Evolutionary conservation across 2,888 invertebrate species (phyloP).

Genomic region (Ellobium chinense): DNA sequence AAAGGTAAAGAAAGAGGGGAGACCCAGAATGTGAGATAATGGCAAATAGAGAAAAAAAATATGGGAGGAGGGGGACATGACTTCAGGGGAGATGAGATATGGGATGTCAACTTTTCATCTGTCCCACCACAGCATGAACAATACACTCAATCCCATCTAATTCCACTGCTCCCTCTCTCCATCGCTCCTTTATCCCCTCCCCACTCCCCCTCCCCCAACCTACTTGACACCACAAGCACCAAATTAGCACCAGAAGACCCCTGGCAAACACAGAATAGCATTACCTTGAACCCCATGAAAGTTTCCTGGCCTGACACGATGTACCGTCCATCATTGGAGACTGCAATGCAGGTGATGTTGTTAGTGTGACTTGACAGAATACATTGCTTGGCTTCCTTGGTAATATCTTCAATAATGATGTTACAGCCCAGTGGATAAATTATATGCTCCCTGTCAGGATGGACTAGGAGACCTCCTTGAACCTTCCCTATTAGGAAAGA

Average conservation of each 20-base stretch:
- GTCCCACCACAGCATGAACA: no score
- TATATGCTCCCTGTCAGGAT: conserved; percentile 77
- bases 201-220: not conserved
- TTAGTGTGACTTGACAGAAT: conserved; percentile 79
- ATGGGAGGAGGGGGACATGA: no score
- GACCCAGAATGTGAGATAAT: no score
- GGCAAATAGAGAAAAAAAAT: no score
- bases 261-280: not conserved
- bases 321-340: conserved; percentile 86
- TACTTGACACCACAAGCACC: no score
- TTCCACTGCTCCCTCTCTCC: not conserved
- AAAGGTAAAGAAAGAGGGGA: no score
- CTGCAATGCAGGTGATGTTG: conserved; percentile 77
- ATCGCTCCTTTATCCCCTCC: not conserved
- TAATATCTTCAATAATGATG: conserved; percentile 78
- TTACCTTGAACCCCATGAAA: conserved; percentile 92
- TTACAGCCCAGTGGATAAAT: conserved; percentile 79
- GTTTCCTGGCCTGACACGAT: conserved; percentile 94
- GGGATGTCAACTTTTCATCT: no score
- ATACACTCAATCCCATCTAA: no score
- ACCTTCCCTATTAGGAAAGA: conserved; percentile 66
- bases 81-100: no score
- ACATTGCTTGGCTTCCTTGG: conserved; percentile 66
- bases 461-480: conserved; percentile 75
- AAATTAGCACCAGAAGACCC: no score